Conservation (phyloP, 2,888 invertebrate species). For the Brachynemurus nebulosus region DNA sequence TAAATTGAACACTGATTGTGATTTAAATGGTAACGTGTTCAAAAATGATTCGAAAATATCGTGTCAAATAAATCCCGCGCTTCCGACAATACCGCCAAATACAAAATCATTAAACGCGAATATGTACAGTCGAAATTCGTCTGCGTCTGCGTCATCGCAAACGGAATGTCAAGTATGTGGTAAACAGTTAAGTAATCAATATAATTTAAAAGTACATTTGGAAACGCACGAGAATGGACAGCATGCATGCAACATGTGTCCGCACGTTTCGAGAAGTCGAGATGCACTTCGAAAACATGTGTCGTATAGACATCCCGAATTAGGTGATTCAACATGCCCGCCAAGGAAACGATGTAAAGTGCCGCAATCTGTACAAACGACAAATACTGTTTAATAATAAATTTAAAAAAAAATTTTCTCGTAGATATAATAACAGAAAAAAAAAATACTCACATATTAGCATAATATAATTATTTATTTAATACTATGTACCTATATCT, state of each 20-base stretch:
- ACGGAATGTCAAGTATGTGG: constrained; percentile 66
- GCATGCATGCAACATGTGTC: constrained; percentile 76
- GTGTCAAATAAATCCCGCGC: too few relatives aligned
- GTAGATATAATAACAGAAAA: too few relatives aligned
- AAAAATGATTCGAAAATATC: background rate
- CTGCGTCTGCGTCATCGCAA: background rate
- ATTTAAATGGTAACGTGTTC: constrained; percentile 8
- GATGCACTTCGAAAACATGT: constrained; percentile 82
- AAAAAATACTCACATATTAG: too few relatives aligned
- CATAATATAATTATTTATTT: too few relatives aligned
- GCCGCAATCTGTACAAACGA: too few relatives aligned
- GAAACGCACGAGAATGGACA: constrained; percentile 82
- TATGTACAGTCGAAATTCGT: background rate
- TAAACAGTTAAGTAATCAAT: constrained; percentile 80
- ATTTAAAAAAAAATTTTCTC: too few relatives aligned
- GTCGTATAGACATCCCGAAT: constrained; percentile 65
- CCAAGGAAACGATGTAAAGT: constrained; percentile 31
- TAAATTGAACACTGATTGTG: constrained; percentile 20
- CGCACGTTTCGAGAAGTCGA: constrained; percentile 74
- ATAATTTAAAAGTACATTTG: constrained; percentile 79
- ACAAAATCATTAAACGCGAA: background rate
- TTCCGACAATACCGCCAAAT: background rate
- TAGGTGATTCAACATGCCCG: constrained; percentile 25
- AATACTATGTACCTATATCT: too few relatives aligned
- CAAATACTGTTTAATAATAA: too few relatives aligned